Base-by-base conservation (phyloP, 1,140 invertebrate genomes). In the Hyposmocoma kahamanoa region DNA sequence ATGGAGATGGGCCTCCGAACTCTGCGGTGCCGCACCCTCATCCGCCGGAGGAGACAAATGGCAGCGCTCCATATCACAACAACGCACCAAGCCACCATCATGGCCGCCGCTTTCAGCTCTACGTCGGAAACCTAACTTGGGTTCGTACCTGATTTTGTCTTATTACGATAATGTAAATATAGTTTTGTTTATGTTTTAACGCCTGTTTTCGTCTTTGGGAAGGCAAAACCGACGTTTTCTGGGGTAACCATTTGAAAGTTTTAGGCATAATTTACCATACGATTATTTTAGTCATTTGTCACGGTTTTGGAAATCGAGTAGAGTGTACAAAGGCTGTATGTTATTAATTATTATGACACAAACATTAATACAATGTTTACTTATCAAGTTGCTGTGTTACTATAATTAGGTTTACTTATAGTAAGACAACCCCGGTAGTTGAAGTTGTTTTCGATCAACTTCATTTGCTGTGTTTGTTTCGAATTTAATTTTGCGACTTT, bases 91-190 rank as follows among this genome's bases (percentile, higher is more conserved):
- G 90, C 70, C 90, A 91, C 70, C 81, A 87, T 80, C 86, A 87
- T 76, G 90, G 92, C 78, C 90, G 94, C 62, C 90, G 95, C 67
- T 94, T 95, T 77, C 95, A 97, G 84, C 88, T 97, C 10, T 98
- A 98, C 88, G 92, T 99, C 69, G 97, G 97, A 65, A 99, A 99
- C 87, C 89, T 99, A 39, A 98, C 93, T 66, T 95, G 93, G 93
- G 92, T 94, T 86, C 86, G 87, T 84, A 80, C 74, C 55, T 71
- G 59, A 82, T 67, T 78, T 73, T 74, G 66, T 66, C 67, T 61
- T 59, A 49, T 65, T 59, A 66, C 67, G 66, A 58, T 53, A 43
- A 50, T 78, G 72, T 78, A 78, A 66, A 75, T 80, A 70, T 72
- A 76, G 26, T 61, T 59, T 59, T 41, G 56, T 58, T 56, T 49